A percentile compares a stretch with the other conserved stretches of the same genome.
Conservation (phyloP, 2,113 vertebrate species). For the Corythoichthys haematopterus region DNA sequence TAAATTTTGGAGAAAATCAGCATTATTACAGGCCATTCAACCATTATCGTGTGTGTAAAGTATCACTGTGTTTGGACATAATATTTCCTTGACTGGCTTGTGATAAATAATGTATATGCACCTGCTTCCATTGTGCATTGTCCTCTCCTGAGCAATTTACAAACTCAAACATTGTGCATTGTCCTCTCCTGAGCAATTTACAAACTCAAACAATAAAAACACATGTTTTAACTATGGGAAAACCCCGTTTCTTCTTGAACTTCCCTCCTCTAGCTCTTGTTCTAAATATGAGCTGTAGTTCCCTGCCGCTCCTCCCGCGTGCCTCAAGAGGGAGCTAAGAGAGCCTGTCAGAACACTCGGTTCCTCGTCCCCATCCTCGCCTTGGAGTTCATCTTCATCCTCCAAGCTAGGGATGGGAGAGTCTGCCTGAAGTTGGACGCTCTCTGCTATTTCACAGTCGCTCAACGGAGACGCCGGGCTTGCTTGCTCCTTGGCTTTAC, state of each 20-base stretch:
- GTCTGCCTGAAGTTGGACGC: slow-evolving; percentile 38
- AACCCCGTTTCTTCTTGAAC: slow-evolving; percentile 55
- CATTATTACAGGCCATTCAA: slow-evolving; percentile 4
- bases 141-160: slow-evolving; percentile 14
- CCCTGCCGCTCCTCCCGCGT: slow-evolving; percentile 34
- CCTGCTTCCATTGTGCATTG: slow-evolving; percentile 14
- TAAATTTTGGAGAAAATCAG: slow-evolving; percentile 3
- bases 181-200: slow-evolving; percentile 14
- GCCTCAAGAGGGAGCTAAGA: slow-evolving; percentile 41
- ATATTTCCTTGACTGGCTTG: not conserved
- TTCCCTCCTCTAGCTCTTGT: slow-evolving; percentile 56
- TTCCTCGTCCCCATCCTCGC: slow-evolving; percentile 46
- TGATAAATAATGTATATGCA: slow-evolving; percentile 9
- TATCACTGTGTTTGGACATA: not conserved
- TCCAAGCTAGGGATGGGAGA: slow-evolving; percentile 52
- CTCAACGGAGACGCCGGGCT: slow-evolving; percentile 8
- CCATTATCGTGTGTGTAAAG: not conserved
- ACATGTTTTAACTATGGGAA: slow-evolving; percentile 55
- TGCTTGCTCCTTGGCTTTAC: slow-evolving; percentile 74
- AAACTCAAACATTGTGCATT: slow-evolving; percentile 17
- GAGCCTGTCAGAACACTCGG: slow-evolving; percentile 33
- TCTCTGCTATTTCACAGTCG: slow-evolving; percentile 24
- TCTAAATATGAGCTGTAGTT: slow-evolving; percentile 73
- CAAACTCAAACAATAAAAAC: slow-evolving; percentile 19
- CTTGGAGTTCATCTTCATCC: slow-evolving; percentile 51